Evolutionary conservation across 2,888 invertebrate species (phyloP).

Genomic region (Sarcophaga rosellei): DNA sequence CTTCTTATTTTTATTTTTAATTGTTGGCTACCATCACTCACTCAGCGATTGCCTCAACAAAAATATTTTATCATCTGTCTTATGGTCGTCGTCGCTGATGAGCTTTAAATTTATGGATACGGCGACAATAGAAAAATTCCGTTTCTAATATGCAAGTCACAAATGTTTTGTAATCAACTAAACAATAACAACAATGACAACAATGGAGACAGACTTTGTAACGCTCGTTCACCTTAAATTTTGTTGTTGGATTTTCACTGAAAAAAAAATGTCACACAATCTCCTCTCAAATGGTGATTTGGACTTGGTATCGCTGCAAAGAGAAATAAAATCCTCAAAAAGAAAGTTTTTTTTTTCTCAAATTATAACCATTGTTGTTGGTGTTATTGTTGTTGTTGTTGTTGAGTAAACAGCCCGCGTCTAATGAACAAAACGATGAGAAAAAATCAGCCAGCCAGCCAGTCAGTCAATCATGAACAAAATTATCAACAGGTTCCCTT

Average conservation of each 20-base stretch:
- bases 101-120: background rate
- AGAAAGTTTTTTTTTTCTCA: background rate
- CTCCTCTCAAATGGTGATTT: background rate
- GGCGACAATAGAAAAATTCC: background rate
- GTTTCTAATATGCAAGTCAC: constrained; percentile 37
- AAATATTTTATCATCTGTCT: too few species aligned
- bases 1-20: too few species aligned
- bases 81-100: background rate
- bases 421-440: constrained; percentile 29
- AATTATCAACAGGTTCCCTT: constrained; percentile 49
- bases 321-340: constrained; percentile 15
- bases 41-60: too few species aligned
- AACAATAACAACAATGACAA: background rate
- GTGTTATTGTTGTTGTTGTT: constrained; percentile 16
- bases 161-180: background rate
- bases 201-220: background rate
- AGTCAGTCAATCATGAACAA: constrained; percentile 31
- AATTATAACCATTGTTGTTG: background rate
- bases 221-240: background rate
- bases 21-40: too few species aligned
- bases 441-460: background rate
- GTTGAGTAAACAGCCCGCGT: constrained; percentile 11
- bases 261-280: background rate
- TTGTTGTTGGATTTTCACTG: too few species aligned
- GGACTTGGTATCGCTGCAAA: background rate